phyloP scores from a whole-genome alignment of 2,888 invertebrate genomes.

The Gordius sp. region DNA sequence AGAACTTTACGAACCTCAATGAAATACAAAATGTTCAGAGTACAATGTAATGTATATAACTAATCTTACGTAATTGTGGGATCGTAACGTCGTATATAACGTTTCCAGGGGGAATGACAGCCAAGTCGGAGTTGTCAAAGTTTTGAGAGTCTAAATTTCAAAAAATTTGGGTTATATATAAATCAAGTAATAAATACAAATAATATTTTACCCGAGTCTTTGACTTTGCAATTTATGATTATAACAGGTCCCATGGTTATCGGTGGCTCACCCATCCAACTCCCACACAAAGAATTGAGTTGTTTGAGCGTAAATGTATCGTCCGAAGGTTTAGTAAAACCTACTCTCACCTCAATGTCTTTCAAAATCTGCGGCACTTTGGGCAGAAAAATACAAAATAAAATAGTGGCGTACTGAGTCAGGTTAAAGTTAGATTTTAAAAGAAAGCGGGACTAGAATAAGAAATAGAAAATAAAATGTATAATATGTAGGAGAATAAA shows the following conservation, averaged over 20 bases:
- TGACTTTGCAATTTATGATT: not conserved
- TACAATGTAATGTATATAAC: too few relatives aligned
- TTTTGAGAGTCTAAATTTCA: not conserved
- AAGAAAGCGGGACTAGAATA: too few relatives aligned
- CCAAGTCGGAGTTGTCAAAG: not conserved
- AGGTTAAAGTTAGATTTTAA: too few relatives aligned
- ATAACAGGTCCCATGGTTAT: not conserved
- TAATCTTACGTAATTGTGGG: not conserved
- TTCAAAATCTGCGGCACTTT: too few relatives aligned
- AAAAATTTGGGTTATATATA: not conserved
- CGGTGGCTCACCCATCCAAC: not conserved
- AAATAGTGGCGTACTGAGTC: too few relatives aligned
- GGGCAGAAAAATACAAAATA: too few relatives aligned
- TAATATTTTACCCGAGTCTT: not conserved
- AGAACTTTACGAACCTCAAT: too few relatives aligned
- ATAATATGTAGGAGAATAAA: too few relatives aligned
- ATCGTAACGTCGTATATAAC: not conserved
- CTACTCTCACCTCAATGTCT: not conserved
- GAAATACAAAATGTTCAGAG: too few relatives aligned
- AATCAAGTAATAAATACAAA: not conserved
- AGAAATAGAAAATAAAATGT: too few relatives aligned
- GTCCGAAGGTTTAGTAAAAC: too few relatives aligned
- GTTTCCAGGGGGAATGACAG: not conserved
- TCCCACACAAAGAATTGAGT: not conserved
- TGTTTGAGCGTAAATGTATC: not conserved